phyloP scores from a whole-genome alignment of 2,888 invertebrate species.

The Palloptera scutellata region DNA sequence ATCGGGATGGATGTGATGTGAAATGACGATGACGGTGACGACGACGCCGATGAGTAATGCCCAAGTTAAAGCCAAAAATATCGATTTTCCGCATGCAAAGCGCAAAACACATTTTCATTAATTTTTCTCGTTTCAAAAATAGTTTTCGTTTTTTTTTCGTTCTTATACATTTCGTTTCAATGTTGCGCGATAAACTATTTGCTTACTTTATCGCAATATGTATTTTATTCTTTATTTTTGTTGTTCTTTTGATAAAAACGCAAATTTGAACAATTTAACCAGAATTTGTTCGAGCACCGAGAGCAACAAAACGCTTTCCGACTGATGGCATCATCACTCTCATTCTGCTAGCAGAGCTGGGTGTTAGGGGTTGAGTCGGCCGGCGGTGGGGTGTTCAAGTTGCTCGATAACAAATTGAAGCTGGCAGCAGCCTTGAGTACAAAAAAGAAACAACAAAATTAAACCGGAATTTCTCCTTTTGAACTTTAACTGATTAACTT shows the following conservation, averaged over 20 bases:
- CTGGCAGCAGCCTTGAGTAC: no score
- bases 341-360: not conserved
- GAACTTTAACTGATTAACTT: no score
- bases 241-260: constrained; percentile 1
- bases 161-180: not conserved
- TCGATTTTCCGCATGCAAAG: constrained; percentile 11
- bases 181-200: not conserved
- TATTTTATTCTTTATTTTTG: not conserved
- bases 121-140: not conserved
- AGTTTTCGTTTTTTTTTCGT: not conserved
- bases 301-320: not conserved
- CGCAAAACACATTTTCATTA: not conserved
- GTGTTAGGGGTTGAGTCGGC: not conserved
- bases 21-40: not conserved
- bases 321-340: no score
- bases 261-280: not conserved
- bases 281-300: not conserved
- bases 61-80: not conserved
- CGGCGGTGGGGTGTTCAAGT: not conserved
- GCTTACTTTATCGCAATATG: not conserved
- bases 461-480: no score
- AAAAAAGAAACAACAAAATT: no score
- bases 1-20: not conserved
- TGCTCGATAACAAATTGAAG: no score
- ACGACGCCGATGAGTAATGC: not conserved